Base-by-base conservation (phyloP, 2,888 invertebrate species). In the Marasmarcha lunaedactyla region DNA sequence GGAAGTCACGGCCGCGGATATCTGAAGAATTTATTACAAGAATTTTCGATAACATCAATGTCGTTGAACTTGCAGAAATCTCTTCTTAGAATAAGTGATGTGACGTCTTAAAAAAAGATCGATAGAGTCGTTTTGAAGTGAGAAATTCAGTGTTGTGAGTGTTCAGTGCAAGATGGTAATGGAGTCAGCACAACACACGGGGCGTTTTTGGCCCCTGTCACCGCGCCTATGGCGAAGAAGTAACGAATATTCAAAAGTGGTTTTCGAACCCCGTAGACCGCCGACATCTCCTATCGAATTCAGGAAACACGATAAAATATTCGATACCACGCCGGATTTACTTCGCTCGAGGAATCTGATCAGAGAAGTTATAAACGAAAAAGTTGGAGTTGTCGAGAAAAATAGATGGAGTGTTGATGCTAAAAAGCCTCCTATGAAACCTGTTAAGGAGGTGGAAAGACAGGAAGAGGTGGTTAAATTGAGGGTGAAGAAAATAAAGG, bases 201-300 rank as follows among this genome's bases (percentile, higher is more conserved):
- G 74, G 55, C 68, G 76, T 14, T 77, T 83, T 46, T 83, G 83
- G 83, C 81, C 83, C 15, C 57, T 83, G 12, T 83, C 81, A 27
- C 83, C 83, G 14, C 69, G 77, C 7, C 54, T 83, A 12, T 83
- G 81, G 81, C 69, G 83, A 27, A 63, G 78, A 40, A 83, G 83
- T 57, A 78, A 67, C 50, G 83, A 83, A 40, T 83, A 77, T 49
- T 72, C 79, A 30, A 83, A 79, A 55, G 71, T 79, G 15, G 79
- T 78, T n/a, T 83, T 79, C 57, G 79, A 78, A 38, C 78, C 78
- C 1, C 52, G 81, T 50, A 66, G 68, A 56, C 79, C 78, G 1
- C 74, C 77, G 1, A 54, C 63, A 2, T 77, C 76, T 37, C 76
- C 76, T 6, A 57, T 73, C 37, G 74, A 77, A 52, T 59, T 68